phyloP scores from a whole-genome alignment of 2,888 invertebrate species.

The Drosophila paranaensis region DNA sequence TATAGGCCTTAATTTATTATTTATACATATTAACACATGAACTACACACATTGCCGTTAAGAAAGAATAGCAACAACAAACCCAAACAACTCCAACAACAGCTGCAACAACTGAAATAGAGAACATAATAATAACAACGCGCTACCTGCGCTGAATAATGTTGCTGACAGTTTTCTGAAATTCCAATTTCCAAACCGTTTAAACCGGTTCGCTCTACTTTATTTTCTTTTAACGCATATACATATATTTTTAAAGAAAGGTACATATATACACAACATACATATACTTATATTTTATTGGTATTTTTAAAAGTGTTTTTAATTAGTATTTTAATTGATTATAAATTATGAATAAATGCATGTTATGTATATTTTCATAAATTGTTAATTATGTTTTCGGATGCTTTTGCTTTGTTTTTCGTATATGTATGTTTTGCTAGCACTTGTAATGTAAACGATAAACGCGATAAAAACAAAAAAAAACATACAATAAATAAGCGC shows the following conservation, averaged over 20 bases:
- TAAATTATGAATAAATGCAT: slow-evolving; percentile 57
- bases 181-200: slow-evolving; percentile 62
- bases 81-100: slow-evolving; percentile 9
- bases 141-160: slow-evolving; percentile 5
- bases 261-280: slow-evolving; percentile 31
- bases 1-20: slow-evolving; percentile 72
- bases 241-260: slow-evolving; percentile 40
- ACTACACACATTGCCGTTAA: slow-evolving; percentile 29
- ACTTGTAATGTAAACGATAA: slow-evolving; percentile 46
- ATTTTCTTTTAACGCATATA: slow-evolving; percentile 45
- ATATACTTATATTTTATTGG: slow-evolving; percentile 44
- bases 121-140: slow-evolving; percentile 13
- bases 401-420: slow-evolving; percentile 42
- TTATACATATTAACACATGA: slow-evolving; percentile 48
- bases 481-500: slow-evolving; percentile 58
- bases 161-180: slow-evolving; percentile 44
- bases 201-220: slow-evolving; percentile 45
- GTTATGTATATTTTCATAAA: slow-evolving; percentile 63
- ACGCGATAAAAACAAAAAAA: slow-evolving; percentile 22
- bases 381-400: slow-evolving; percentile 50
- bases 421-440: slow-evolving; percentile 47
- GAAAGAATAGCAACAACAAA: slow-evolving; percentile 25
- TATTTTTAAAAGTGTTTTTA: slow-evolving; percentile 60
- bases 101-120: slow-evolving; percentile 10
- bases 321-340: slow-evolving; percentile 64